Conservation (phyloP, 2,797 vertebrate genomes). For the Syndactyla subalaris region DNA sequence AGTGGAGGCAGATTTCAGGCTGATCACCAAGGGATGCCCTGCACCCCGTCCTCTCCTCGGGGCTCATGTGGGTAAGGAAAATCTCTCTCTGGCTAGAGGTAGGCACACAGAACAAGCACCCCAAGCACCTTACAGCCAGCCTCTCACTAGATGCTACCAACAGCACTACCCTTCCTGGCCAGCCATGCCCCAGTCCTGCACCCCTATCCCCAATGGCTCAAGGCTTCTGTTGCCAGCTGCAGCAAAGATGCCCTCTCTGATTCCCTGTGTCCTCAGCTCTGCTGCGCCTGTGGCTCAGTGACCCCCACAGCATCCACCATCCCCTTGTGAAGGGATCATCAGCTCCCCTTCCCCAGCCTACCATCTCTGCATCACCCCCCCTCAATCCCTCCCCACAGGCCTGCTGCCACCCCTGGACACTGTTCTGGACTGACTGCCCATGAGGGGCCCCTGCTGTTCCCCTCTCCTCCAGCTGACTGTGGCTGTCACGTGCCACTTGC, state of each 20-base stretch:
- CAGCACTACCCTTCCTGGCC: neutral
- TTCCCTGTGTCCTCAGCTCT: neutral
- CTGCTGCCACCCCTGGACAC: neutral
- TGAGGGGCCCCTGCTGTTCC: neutral
- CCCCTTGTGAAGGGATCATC: neutral
- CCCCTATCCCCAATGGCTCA: accelerated
- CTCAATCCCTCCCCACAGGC: neutral
- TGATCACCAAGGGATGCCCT: neutral
- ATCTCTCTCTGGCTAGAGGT: neutral
- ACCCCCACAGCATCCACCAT: neutral
- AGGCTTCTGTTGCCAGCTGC: neutral
- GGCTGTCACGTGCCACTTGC: neutral
- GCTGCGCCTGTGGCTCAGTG: neutral
- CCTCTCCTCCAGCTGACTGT: neutral
- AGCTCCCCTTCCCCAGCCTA: neutral
- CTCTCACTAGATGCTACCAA: neutral
- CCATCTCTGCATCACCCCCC: neutral
- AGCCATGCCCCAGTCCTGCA: neutral
- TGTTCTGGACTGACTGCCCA: neutral
- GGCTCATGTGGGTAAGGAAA: neutral
- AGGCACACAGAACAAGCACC: neutral
- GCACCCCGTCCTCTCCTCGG: neutral
- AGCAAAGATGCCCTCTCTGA: neutral
- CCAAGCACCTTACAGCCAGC: neutral
- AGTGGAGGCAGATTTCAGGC: neutral